Evolutionary conservation across 2,888 invertebrate genomes (phyloP).

Genomic region (Drosophila maculinotata): DNA sequence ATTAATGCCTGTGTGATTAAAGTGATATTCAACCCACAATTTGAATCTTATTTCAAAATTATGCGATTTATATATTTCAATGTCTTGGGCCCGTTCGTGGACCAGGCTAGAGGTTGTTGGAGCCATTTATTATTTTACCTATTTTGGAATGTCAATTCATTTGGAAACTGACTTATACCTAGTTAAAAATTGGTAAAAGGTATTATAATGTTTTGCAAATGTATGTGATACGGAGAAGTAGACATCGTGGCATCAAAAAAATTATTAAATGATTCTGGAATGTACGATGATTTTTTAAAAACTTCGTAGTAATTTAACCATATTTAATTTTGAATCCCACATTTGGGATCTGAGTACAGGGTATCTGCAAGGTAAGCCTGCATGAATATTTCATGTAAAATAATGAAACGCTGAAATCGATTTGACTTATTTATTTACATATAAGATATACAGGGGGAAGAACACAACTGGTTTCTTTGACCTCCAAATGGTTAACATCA

Average conservation of each 20-base stretch:
- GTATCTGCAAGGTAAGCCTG: no score
- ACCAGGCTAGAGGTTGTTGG: background rate
- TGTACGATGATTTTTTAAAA: no score
- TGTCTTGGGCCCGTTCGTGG: background rate
- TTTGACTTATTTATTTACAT: background rate
- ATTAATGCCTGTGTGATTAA: conserved; percentile 29
- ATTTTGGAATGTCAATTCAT: background rate
- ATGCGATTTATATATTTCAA: background rate
- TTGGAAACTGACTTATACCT: background rate
- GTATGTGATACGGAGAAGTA: no score
- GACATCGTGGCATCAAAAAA: background rate
- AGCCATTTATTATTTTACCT: background rate
- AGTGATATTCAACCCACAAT: background rate
- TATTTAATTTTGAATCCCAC: background rate
- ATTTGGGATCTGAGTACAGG: no score
- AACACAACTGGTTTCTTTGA: background rate
- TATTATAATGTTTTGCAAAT: background rate
- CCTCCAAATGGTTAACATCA: background rate
- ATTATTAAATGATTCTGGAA: background rate
- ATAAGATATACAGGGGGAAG: background rate
- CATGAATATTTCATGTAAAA: no score
- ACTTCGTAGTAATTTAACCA: background rate
- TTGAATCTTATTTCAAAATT: conserved; percentile 8
- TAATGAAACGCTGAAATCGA: background rate
- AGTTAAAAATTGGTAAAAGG: background rate